Base-by-base conservation (phyloP, 1,140 invertebrate genomes). In the Teleopsis dalmanni region DNA sequence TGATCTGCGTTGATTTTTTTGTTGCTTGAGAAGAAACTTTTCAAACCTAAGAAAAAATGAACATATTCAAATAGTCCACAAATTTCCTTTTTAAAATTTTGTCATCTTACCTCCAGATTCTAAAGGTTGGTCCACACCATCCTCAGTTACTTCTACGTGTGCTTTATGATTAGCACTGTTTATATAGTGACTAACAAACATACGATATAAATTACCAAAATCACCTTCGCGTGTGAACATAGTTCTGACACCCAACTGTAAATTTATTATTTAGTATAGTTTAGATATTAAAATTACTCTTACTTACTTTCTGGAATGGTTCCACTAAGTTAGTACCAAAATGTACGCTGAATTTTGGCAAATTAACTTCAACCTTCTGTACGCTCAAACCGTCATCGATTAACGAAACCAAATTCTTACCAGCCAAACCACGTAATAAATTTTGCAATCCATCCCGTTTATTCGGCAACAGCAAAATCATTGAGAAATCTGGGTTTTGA, bases 291-390 rank as follows among this genome's bases (percentile, higher is more conserved):
- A 23, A 46, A 21, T 23, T 25, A 29, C 2, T n/a, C 25, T 36
- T 34, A 11, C 46, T 61, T 52, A 81, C 80, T 64, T 76, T 58
- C 43, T 62, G 35, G 35, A 85, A 71, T 14, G 73, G 55, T 3
- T 73, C 48, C 26, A 72, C 74, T 14, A 85, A 57, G 25, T 79
- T 52, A 0, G 77, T 57, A 22, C 58, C 63, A n/a, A 72, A 74
- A 57, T 79, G 76, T 3, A 81, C 74, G 54, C 77, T 78, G 55
- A 85, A 84, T 58, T 78, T 79, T 7, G 84, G 84, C 31, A 86
- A 45, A 14, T 55, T 65, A 3, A 85, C 53, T 13, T 73, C 54
- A 3, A 82, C 72, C 8, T 59, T 59, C 0, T 60, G 51, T 13
- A 47, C 26, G 19, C 70, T 68, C 23, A 57, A 55, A 0, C 66